Percentiles rank a stretch among this genome's conserved stretches.
These are phyloP conservation scores for Ichneumon xanthorius DNA, from an alignment of 2,888 invertebrate species.

Conservation along the genomic window DNA sequence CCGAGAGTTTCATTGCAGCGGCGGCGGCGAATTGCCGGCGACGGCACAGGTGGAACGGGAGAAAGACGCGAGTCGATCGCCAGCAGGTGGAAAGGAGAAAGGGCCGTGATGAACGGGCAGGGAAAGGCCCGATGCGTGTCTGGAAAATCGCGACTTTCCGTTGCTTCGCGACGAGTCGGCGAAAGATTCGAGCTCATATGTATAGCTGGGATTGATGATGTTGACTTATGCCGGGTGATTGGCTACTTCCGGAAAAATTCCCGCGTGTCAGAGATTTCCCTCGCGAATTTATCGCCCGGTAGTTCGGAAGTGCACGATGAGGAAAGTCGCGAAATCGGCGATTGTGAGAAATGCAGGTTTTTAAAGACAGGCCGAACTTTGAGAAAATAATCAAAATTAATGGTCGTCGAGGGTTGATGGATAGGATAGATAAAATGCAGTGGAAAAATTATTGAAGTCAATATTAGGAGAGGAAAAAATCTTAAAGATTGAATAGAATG, in stretches of 20 bases:
- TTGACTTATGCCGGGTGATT: neutral
- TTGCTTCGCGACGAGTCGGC: neutral
- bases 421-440: neutral
- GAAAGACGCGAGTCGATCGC: neutral
- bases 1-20: conserved; percentile 25
- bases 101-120: conserved; percentile 32
- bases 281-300: conserved; percentile 6
- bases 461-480: neutral
- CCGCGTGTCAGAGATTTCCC: neutral
- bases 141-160: conserved; percentile 21
- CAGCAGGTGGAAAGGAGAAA: conserved; percentile 19
- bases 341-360: neutral
- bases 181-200: conserved; percentile 23
- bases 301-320: neutral
- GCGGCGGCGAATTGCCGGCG: conserved; percentile 16
- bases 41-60: conserved; percentile 6
- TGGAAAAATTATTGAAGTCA: neutral
- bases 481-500: neutral
- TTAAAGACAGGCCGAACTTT: neutral
- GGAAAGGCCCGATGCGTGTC: conserved; percentile 42
- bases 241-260: neutral
- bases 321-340: neutral
- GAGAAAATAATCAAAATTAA: neutral
- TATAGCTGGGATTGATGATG: neutral
- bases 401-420: neutral